Evolutionary conservation across 1,140 invertebrate species (phyloP).

Genomic region (Phymastichus coffea): DNA sequence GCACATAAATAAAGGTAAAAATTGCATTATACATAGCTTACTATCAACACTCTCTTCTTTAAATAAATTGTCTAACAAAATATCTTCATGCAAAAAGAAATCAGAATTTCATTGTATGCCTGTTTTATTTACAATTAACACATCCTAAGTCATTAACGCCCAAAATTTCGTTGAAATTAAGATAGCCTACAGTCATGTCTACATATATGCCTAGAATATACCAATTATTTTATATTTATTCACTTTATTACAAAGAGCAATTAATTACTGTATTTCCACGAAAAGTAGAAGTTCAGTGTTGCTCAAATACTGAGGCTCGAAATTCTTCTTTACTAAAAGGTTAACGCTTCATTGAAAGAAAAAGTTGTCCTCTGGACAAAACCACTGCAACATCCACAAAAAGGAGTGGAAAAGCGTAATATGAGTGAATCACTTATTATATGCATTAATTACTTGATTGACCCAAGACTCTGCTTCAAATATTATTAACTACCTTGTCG

Average conservation of each 20-base stretch:
- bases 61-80: slow-evolving; percentile 11
- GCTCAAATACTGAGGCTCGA: slow-evolving; percentile 21
- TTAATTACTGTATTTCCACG: not conserved
- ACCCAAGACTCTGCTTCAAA: slow-evolving; percentile 1
- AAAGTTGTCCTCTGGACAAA: slow-evolving; percentile 7
- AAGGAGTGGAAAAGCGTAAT: slow-evolving; percentile 6
- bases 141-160: slow-evolving; percentile 31
- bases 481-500: not conserved
- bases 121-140: slow-evolving; percentile 44
- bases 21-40: not conserved
- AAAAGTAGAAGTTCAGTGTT: slow-evolving; percentile 6
- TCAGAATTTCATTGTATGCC: slow-evolving; percentile 50
- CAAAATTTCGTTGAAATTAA: slow-evolving; percentile 34
- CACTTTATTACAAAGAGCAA: slow-evolving; percentile 30
- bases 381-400: not conserved
- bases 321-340: slow-evolving; percentile 2
- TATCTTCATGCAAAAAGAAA: slow-evolving; percentile 33
- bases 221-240: slow-evolving; percentile 27
- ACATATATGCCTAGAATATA: slow-evolving; percentile 31
- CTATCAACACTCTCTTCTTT: not conserved
- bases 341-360: slow-evolving; percentile 4
- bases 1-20: not conserved
- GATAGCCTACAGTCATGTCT: slow-evolving; percentile 38
- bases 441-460: not conserved
- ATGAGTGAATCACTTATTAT: slow-evolving; percentile 5